These are phyloP conservation scores for Pachyrhynchus sulphureomaculatus DNA, from an alignment of 1,140 invertebrate species.

Conservation along the genomic window DNA sequence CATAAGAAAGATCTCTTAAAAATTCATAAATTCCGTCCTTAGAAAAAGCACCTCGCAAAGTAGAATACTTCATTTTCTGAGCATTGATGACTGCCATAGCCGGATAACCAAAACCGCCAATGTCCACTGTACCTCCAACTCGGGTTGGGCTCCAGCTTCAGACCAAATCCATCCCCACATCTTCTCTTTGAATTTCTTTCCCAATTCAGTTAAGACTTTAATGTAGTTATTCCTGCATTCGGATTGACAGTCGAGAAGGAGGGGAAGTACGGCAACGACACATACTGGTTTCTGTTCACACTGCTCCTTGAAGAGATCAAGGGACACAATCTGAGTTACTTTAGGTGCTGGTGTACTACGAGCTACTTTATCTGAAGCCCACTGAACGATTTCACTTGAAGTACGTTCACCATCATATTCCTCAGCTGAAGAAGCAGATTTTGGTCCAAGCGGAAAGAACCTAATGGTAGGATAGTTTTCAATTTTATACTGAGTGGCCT, in stretches of 20 bases:
- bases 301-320: conserved; percentile 66
- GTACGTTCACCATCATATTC: conserved; percentile 92
- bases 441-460: conserved; percentile 84
- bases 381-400: conserved; percentile 85
- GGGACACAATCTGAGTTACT: conserved; percentile 67
- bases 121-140: conserved; percentile 86
- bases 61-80: conserved; percentile 96
- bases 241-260: conserved; percentile 96
- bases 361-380: conserved; percentile 82
- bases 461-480: conserved; percentile 98
- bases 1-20: conserved; percentile 88
- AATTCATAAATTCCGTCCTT: conserved; percentile 76
- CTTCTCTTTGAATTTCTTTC: conserved; percentile 93
- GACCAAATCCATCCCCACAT: conserved; percentile 78
- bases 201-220: conserved; percentile 70
- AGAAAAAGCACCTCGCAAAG: conserved; percentile 92
- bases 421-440: conserved; percentile 70
- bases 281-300: conserved; percentile 90
- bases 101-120: conserved; percentile 90
- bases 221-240: conserved; percentile 92
- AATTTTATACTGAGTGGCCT: conserved; percentile 77
- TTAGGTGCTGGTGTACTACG: conserved; percentile 90
- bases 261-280: conserved; percentile 90
- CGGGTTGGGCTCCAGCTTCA: conserved; percentile 53
- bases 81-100: conserved; percentile 95